Conservation (phyloP, 2,888 invertebrate genomes). For the Zhengitettix transpicula region DNA sequence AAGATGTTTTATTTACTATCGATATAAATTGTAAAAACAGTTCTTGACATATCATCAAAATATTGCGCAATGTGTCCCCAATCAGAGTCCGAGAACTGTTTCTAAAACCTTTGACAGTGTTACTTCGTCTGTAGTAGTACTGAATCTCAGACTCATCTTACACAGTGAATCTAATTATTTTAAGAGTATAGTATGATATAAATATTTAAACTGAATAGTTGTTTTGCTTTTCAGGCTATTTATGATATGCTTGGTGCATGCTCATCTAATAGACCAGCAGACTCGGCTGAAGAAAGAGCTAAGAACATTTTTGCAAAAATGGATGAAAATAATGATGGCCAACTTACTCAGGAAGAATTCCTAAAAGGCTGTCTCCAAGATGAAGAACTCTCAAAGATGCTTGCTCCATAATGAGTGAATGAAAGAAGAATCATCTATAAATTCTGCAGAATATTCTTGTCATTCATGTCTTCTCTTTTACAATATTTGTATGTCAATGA, state of each 20-base stretch:
- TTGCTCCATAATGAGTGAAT: slow-evolving; percentile 59
- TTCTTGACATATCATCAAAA: too few species aligned
- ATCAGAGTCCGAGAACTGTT: too few species aligned
- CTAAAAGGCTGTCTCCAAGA: slow-evolving; percentile 94
- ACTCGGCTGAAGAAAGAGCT: slow-evolving; percentile 92
- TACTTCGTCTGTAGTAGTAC: too few species aligned
- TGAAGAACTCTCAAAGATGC: slow-evolving; percentile 87
- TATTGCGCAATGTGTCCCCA: too few species aligned
- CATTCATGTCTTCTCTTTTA: slow-evolving; percentile 6
- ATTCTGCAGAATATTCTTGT: slow-evolving; percentile 2
- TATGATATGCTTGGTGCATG: slow-evolving; percentile 99
- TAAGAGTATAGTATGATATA: too few species aligned
- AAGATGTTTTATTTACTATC: too few species aligned
- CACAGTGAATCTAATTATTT: too few species aligned
- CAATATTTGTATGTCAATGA: slow-evolving; percentile 6
- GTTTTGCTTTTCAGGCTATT: slow-evolving; percentile 65
- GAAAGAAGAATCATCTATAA: not conserved
- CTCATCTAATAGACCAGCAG: slow-evolving; percentile 85
- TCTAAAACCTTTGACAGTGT: too few species aligned
- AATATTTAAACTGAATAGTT: not conserved
- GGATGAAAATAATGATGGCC: slow-evolving; percentile 98
- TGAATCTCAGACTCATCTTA: too few species aligned
- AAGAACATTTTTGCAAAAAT: slow-evolving; percentile 99
- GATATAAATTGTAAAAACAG: too few species aligned
- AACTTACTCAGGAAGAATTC: slow-evolving; percentile 94